Evolutionary conservation across 2,113 vertebrate species (phyloP).

Genomic region (Tachysurus fulvidraco): DNA sequence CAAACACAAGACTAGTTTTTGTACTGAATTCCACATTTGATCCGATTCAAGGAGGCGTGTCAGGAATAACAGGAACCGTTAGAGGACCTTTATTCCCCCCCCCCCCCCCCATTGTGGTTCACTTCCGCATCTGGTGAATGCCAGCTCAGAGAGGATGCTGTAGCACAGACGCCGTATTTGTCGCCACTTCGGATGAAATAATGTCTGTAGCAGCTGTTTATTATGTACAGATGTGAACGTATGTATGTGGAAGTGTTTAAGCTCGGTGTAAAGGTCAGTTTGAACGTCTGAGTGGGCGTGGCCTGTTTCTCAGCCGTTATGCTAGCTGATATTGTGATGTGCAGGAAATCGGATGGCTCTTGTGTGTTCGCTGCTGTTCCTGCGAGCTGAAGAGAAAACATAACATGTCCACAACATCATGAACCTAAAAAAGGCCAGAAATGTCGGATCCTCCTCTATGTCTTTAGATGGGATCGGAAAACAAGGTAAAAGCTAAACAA

Average conservation of each 20-base stretch:
- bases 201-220: too few species aligned
- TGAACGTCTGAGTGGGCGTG: neutral
- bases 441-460: constrained; percentile 60
- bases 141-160: constrained; percentile 18
- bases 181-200: neutral
- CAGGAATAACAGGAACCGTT: neutral
- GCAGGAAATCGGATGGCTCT: neutral
- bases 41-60: neutral
- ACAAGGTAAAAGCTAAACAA: constrained; percentile 50
- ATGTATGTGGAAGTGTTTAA: neutral
- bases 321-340: neutral
- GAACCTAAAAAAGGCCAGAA: constrained; percentile 64
- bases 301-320: neutral
- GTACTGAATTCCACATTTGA: too few species aligned
- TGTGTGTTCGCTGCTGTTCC: neutral
- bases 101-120: too few species aligned
- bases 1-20: too few species aligned
- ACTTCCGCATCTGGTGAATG: neutral
- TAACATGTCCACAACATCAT: constrained; percentile 50
- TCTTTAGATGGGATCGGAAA: constrained; percentile 65
- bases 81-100: constrained; percentile 24
- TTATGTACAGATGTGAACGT: neutral
- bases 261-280: neutral
- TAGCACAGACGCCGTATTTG: neutral
- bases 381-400: neutral